Base-by-base conservation (phyloP, 2,888 invertebrate species). In the Azorinus chamasolen region DNA sequence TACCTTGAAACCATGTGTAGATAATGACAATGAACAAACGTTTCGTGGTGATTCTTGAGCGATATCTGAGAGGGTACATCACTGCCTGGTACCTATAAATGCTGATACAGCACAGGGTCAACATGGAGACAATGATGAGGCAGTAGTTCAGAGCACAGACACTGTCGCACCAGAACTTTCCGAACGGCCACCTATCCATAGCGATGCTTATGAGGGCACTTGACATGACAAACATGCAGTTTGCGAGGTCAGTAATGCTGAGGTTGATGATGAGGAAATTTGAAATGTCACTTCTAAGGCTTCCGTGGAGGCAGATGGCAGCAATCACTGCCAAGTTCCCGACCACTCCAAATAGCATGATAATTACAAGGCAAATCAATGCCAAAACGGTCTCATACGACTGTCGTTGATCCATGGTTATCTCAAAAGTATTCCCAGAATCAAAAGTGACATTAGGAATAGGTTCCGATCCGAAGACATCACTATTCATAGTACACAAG, bases 41-140 rank as follows among this genome's bases (percentile, higher is more conserved):
- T 6, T 16, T 53, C 16, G 55, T 64, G 0, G 87, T 90, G n/a
- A 91, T 83, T 10, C 69, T 32, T 5, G 20, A 25, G 12, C 63
- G 51, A 73, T 92, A 93, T 1, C 77, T 72, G 16, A 93, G 78
- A 0, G 92, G 87, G 62, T 90, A 77, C 16, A 85, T 53, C 20
- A 92, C 84, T 5, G 92, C 92, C 32, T 90, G 75, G 68, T 89
- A 90, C 8, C 93, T 78, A 74, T 93, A 92, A 0, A 92, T 64
- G 53, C 91, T 90, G 63, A 93, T 92, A 71, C 90, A 88, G 25
- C 90, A 88, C 8, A 93, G 85, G 2, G 91, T 93, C 55, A 91
- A 70, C 90, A 93, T 92, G 14, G 92, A 92, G 18, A 91, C 91
- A 14, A 93, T 92, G 51, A 92, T 91, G n/a, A 91, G 81, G 61